Conservation (phyloP, 2,113 vertebrate species). For the Aspidoscelis tigris region DNA sequence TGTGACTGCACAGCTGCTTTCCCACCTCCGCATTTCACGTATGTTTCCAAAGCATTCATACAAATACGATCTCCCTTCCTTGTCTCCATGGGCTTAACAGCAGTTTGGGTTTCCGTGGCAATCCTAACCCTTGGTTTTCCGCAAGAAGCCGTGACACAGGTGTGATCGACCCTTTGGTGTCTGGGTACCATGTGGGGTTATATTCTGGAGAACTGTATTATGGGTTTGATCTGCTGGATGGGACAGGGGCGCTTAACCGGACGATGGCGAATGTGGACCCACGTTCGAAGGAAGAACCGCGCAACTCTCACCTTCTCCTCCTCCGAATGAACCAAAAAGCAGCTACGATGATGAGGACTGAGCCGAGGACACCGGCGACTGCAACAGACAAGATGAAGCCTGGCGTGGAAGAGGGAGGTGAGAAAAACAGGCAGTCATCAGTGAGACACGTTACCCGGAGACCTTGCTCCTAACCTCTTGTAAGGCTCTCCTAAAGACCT, state of each 20-base stretch:
- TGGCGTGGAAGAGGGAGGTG: conserved; percentile 63
- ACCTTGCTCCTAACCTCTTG: neutral
- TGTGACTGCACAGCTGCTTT: too few species aligned
- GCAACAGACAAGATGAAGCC: conserved; percentile 79
- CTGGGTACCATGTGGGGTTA: too few species aligned
- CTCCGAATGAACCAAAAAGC: conserved; percentile 78
- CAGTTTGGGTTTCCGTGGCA: too few species aligned
- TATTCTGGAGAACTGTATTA: too few species aligned
- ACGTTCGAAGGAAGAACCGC: neutral
- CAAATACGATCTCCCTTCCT: too few species aligned
- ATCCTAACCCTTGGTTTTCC: too few species aligned
- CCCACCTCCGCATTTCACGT: too few species aligned
- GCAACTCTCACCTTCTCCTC: conserved; percentile 80
- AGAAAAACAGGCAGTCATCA: neutral
- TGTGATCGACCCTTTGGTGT: too few species aligned
- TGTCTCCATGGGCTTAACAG: too few species aligned
- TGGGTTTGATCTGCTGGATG: neutral
- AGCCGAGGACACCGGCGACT: conserved; percentile 75
- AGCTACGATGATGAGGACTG: conserved; percentile 72
- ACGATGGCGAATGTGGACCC: neutral
- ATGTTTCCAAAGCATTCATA: too few species aligned
- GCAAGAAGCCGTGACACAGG: too few species aligned
- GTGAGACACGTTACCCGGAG: too few species aligned
- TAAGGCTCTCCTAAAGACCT: neutral
- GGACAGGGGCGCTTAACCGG: neutral